Base-by-base conservation (phyloP, 2,113 vertebrate species). In the Aramus guarauna region DNA sequence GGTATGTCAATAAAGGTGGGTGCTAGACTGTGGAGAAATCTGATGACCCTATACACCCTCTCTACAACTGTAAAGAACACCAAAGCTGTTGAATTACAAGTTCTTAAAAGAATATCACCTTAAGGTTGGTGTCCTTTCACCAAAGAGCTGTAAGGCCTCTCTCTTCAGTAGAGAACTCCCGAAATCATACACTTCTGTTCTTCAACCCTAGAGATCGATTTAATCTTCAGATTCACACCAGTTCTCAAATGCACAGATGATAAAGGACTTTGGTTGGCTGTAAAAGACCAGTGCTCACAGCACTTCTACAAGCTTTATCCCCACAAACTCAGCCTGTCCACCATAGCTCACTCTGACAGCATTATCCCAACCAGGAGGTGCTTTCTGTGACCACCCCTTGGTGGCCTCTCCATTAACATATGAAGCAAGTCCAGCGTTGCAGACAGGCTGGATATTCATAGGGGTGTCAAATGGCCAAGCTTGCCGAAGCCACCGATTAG, bases 341-440 rank as follows among this genome's bases (percentile, higher is more conserved):
- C 22, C 52, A 6, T 9, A 80, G 43, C 80, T 77, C n/a, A 4
- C 43, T 48, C 56, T 1, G 1, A 50, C 27, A 63, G 30, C 22
- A 0, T 41, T 93, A 53, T 66, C 32, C 14, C 34, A 36, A 5
- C 47, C 59, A 53, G 55, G 52, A 77, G 32, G 23, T 81, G 60
- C 16, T 63, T 90, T 75, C 52, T 83, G 37, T 0, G 1, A 37
- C 64, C 56, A 63, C 29, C 20, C 15, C 6, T 85, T 27, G 60
- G 12, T 83, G 50, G 37, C 37, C 34, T 59, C 6, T 15, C 34
- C 34, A 21, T 15, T 88, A 60, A 48, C 27, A 7, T 9, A 15
- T 1, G 43, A 32, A 56, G 52, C n/a, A 50, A 69, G 32, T 24
- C 67, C 67, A 37, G 9, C 0, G 0, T 55, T 67, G 22, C 32